These are phyloP conservation scores for Ecliptopera silaceata DNA, from an alignment of 2,888 invertebrate species.

Conservation along the genomic window DNA sequence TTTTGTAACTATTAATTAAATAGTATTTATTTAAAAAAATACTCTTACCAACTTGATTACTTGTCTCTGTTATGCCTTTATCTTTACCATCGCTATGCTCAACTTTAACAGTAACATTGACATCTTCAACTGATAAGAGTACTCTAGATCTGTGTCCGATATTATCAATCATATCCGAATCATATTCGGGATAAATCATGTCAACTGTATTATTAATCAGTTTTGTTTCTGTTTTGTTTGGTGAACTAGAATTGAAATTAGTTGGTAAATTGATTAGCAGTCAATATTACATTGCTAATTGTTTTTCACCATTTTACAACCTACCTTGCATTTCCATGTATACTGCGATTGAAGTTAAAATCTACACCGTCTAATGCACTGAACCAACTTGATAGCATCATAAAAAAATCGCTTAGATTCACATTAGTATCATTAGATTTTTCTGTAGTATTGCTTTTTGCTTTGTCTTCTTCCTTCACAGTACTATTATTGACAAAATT, in stretches of 20 bases:
- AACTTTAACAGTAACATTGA: conserved; percentile 22
- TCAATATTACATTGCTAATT: neutral
- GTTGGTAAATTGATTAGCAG: no score
- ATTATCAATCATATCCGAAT: conserved; percentile 57
- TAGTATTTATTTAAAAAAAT: neutral
- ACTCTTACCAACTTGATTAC: neutral
- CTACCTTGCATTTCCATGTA: conserved; percentile 20
- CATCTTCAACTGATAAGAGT: conserved; percentile 47
- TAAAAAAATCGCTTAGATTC: conserved; percentile 50
- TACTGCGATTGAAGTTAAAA: neutral
- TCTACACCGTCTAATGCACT: conserved; percentile 41
- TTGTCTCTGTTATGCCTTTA: neutral
- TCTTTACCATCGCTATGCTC: neutral
- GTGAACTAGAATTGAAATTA: conserved; percentile 30
- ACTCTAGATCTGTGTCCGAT: conserved; percentile 61
- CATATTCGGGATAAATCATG: conserved; percentile 45
- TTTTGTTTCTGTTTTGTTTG: conserved; percentile 1
- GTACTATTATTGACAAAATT: neutral
- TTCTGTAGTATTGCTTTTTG: neutral
- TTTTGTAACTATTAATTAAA: neutral
- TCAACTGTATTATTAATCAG: conserved; percentile 20
- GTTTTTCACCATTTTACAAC: no score
- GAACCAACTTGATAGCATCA: conserved; percentile 55
- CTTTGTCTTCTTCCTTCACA: neutral
- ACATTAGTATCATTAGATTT: conserved; percentile 8